Evolutionary conservation across 1,140 invertebrate species (phyloP).

Genomic region (Varroa destructor): DNA sequence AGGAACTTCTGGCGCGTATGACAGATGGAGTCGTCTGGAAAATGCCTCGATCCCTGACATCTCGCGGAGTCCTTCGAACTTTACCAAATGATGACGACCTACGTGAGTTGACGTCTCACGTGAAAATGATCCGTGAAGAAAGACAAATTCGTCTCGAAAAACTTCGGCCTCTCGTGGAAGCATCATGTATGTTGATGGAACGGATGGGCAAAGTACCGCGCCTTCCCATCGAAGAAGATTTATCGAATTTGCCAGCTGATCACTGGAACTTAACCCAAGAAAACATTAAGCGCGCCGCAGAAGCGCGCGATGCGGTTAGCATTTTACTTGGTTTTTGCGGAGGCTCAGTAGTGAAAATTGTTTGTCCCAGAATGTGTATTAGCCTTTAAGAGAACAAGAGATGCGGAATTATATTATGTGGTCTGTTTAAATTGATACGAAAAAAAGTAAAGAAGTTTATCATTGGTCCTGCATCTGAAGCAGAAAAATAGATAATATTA

Average conservation of each 20-base stretch:
- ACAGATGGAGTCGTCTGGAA: neutral
- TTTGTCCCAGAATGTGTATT: too few species aligned
- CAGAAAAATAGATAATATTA: too few species aligned
- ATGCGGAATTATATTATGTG: too few species aligned
- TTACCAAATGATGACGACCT: conserved; percentile 7
- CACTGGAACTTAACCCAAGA: conserved; percentile 8
- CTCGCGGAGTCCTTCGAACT: neutral
- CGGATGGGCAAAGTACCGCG: conserved; percentile 6
- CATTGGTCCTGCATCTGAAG: too few species aligned
- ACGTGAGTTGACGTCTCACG: conserved; percentile 1
- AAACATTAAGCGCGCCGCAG: neutral
- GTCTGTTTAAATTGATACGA: too few species aligned
- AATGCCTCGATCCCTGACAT: neutral
- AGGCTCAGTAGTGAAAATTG: too few species aligned
- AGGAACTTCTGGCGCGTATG: neutral
- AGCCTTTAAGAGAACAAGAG: too few species aligned
- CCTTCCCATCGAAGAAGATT: neutral
- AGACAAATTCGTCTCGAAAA: neutral
- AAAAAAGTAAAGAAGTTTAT: too few species aligned
- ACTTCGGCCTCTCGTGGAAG: conserved; percentile 1
- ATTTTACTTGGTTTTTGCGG: too few species aligned
- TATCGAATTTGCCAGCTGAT: neutral
- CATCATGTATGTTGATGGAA: conserved; percentile 1
- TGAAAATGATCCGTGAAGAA: conserved; percentile 7
- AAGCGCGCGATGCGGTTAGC: neutral